phyloP scores from a whole-genome alignment of 2,113 vertebrate species.

The Dicrurus megarhynchus region DNA sequence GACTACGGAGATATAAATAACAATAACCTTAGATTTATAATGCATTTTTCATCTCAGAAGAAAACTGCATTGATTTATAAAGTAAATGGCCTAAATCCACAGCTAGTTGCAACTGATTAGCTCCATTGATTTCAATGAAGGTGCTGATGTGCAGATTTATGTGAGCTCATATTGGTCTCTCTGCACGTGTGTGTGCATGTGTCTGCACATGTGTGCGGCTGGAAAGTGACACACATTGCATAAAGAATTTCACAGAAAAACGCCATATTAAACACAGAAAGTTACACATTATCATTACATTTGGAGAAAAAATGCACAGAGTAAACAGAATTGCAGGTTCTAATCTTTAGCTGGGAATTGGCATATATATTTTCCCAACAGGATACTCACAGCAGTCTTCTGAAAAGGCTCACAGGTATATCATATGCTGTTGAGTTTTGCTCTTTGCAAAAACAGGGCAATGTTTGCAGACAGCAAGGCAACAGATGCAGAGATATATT shows the following conservation, averaged over 20 bases:
- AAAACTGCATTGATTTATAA: slow-evolving; percentile 13
- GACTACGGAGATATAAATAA: neutral
- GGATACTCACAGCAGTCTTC: neutral
- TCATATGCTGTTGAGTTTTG: neutral
- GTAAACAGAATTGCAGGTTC: neutral
- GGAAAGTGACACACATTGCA: neutral
- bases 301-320: neutral
- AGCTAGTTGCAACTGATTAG: neutral
- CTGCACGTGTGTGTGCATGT: neutral
- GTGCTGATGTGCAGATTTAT: neutral
- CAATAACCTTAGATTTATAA: neutral
- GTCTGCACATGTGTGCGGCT: neutral
- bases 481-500: neutral
- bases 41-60: neutral
- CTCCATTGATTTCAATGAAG: neutral
- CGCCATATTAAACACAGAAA: neutral
- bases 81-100: neutral
- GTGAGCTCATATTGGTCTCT: neutral
- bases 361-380: neutral
- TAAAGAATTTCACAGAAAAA: neutral
- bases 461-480: neutral
- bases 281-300: neutral
- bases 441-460: neutral
- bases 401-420: neutral
- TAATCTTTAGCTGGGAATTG: neutral